Conservation (phyloP, 2,113 vertebrate genomes). For the Catagonus wagneri region DNA sequence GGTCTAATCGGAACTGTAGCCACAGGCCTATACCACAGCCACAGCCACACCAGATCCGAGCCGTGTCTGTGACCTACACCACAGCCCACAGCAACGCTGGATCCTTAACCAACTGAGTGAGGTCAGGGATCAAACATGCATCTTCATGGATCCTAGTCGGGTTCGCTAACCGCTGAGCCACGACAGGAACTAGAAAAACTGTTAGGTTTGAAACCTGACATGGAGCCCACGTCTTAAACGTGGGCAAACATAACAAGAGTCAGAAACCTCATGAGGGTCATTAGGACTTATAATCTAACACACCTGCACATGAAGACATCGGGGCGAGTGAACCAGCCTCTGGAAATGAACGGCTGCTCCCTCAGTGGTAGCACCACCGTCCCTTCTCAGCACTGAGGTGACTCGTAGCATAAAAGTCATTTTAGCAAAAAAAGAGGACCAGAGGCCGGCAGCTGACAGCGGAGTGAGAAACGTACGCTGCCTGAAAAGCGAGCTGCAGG, state of each 20-base stretch:
- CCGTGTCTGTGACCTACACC: no score
- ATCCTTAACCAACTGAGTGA: no score
- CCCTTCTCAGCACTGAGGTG: no score
- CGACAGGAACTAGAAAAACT: no score
- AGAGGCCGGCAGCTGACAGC: neutral
- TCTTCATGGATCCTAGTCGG: no score
- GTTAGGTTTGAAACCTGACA: neutral
- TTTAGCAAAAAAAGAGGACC: neutral
- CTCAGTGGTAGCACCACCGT: fast-evolving
- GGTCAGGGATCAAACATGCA: no score
- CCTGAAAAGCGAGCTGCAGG: neutral
- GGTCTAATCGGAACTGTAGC: no score
- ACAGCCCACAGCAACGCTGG: no score
- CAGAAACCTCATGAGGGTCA: neutral
- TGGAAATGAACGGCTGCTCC: neutral
- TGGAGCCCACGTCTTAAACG: neutral
- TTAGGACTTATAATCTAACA: fast-evolving
- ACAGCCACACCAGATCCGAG: no score
- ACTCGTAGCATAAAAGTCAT: neutral
- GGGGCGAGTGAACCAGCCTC: fast-evolving
- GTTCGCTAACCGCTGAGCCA: no score
- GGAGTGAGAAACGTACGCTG: fast-evolving
- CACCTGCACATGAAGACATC: fast-evolving
- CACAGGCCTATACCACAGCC: no score
- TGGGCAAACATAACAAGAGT: neutral